phyloP scores from a whole-genome alignment of 2,113 vertebrate species.

The Lethenteron reissneri region DNA sequence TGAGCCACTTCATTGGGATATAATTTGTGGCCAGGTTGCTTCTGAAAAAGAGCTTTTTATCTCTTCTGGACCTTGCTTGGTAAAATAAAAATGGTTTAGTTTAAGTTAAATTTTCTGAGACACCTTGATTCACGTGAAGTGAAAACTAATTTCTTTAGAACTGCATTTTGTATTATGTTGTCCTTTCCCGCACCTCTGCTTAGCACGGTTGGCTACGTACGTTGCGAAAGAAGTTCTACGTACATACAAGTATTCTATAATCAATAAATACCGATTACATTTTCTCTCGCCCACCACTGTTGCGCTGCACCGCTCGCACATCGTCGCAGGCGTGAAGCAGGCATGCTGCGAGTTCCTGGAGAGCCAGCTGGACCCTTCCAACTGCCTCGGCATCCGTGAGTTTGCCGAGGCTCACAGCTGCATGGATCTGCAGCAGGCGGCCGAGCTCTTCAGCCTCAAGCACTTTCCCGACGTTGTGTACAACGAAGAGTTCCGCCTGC shows the following conservation, averaged over 20 bases:
- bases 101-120: no score
- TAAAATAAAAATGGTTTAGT: no score
- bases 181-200: no score
- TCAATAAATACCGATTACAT: background rate
- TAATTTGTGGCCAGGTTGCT: no score
- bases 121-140: no score
- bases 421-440: conserved; percentile 85
- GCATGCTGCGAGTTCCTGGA: conserved; percentile 96
- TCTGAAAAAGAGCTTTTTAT: no score
- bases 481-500: conserved; percentile 92
- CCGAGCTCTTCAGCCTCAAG: conserved; percentile 91
- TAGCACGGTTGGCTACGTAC: no score
- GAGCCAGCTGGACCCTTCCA: conserved; percentile 84
- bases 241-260: background rate
- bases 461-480: conserved; percentile 95
- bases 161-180: no score
- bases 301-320: background rate
- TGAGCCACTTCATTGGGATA: no score
- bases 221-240: no score
- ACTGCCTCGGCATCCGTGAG: conserved; percentile 93
- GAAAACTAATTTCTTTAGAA: no score
- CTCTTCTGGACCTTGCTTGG: no score
- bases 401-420: conserved; percentile 98
- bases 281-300: background rate
- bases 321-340: conserved; percentile 60